Evolutionary conservation across 1,140 invertebrate species (phyloP), one percentile per base, ranked within the genome.

Genomic region (Tyrophagus putrescentiae): DNA sequence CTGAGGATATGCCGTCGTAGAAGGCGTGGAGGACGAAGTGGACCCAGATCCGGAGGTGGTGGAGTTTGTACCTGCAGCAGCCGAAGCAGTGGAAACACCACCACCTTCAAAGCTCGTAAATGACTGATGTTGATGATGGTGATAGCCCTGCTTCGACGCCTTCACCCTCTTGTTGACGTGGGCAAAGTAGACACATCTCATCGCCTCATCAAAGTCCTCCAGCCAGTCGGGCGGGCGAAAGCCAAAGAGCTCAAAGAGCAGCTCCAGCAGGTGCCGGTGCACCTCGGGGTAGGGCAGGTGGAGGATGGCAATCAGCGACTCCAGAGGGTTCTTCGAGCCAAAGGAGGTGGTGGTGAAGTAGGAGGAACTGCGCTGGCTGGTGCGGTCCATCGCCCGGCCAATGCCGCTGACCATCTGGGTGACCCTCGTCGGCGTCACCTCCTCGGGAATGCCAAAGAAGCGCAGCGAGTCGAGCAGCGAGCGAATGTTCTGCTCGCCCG

Each of bases 221-320:
- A 87, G 90, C 87, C 87, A 94, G 63, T 84, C 81, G 0, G 89
- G 88, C 67, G 88, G 77, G 27, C 82, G 81, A 45, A 95, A 69
- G 60, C 84, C 81, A 62, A 95, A 79, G 34, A 95, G 72, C 71
- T 95, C 89, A 71, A 89, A 95, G 16, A 96, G 74, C 44, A 94
- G 74, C 70, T 93, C 89, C 67, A 96, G 73, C 65, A 95, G 83
- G 45, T 85, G 84, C 78, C 87, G 85, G 71, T 87, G 77, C 66
- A 90, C 85, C 77, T 94, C 87, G 42, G 84, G 69, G 68, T 92
- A 84, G 62, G 87, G 84, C 60, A 93, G 77, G 69, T 91, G 87
- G 1, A 95, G 72, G 53, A 89, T 84, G 67, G 87, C 83, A 13
- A 93, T 82, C 59, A 95, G 79, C 13, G 89, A 84, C 65, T 82